These are phyloP conservation scores for Papilio protenor DNA, from an alignment of 2,888 invertebrate species.

Conservation along the genomic window DNA sequence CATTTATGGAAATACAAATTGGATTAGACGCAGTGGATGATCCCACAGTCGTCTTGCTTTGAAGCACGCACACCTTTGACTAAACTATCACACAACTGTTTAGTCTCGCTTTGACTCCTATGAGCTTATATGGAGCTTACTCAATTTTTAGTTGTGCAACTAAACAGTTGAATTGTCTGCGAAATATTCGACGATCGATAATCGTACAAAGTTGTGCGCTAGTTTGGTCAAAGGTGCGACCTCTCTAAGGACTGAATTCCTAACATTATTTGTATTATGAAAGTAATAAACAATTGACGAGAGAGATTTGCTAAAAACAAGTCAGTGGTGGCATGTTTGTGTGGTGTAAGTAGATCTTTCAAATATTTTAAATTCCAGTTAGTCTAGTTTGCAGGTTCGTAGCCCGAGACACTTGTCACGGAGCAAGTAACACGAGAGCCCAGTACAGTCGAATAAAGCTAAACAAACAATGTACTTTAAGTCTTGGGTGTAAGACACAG, in stretches of 20 bases:
- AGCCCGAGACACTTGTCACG: conserved; percentile 25
- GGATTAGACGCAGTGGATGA: neutral
- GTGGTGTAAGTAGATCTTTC: conserved; percentile 23
- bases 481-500: conserved; percentile 17
- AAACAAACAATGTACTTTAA: neutral
- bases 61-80: too few relatives aligned
- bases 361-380: conserved; percentile 34
- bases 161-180: too few relatives aligned
- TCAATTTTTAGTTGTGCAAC: too few relatives aligned
- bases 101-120: too few relatives aligned
- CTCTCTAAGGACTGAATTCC: neutral
- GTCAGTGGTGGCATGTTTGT: neutral
- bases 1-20: neutral
- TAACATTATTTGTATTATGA: neutral
- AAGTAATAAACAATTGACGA: neutral
- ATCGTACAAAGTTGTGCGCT: too few relatives aligned
- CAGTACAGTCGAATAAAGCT: conserved; percentile 1
- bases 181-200: too few relatives aligned
- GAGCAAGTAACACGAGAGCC: conserved; percentile 26
- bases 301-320: neutral
- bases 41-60: too few relatives aligned
- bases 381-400: conserved; percentile 33
- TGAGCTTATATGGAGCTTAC: too few relatives aligned
- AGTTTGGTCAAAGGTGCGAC: too few relatives aligned
- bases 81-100: neutral